phyloP scores from a whole-genome alignment of 2,888 invertebrate genomes.

The Lamellibrachia satsuma region DNA sequence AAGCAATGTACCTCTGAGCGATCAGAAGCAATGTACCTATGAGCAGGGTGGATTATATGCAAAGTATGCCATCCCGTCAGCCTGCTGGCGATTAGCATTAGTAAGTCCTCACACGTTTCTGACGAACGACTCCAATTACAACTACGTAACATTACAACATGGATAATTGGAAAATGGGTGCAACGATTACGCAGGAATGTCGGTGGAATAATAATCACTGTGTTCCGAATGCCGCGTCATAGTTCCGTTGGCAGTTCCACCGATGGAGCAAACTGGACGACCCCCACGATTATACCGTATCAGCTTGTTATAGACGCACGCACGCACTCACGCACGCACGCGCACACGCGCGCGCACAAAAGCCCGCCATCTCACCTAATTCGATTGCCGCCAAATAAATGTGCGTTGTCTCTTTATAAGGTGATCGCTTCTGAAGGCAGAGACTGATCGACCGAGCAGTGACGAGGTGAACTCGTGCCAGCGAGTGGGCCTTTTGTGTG shows the following conservation, averaged over 20 bases:
- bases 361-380: neutral
- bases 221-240: neutral
- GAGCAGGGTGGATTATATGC: neutral
- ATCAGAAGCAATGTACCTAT: too few species aligned
- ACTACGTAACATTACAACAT: neutral
- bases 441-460: neutral
- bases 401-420: constrained; percentile 4
- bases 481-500: neutral
- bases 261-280: neutral
- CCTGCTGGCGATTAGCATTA: neutral
- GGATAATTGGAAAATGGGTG: neutral
- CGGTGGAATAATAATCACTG: neutral
- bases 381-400: neutral
- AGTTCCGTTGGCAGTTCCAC: neutral
- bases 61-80: neutral
- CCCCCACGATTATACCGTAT: neutral
- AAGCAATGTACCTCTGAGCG: too few species aligned
- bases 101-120: neutral
- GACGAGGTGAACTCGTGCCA: neutral
- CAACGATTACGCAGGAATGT: neutral
- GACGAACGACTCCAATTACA: neutral
- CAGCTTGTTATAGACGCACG: neutral
- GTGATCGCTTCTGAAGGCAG: neutral
- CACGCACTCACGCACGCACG: neutral
- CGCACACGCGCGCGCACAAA: neutral